Percentiles rank a stretch among this genome's conserved stretches.
phyloP scores from a whole-genome alignment of 2,113 vertebrate species.

The Etia nguti region DNA sequence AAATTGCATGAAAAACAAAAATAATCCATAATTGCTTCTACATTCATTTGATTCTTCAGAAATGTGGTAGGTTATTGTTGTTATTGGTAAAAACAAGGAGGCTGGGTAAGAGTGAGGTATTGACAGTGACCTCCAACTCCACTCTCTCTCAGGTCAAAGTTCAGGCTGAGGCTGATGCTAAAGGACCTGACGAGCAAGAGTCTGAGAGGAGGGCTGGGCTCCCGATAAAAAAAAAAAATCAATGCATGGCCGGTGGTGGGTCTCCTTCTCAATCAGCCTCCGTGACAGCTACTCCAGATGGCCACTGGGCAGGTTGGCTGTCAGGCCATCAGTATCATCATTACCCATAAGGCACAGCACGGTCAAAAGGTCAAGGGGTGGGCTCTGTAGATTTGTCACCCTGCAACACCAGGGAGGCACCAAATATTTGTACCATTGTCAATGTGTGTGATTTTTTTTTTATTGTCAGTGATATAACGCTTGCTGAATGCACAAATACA shows the following conservation, averaged over 20 bases:
- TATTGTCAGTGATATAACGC: slow-evolving; percentile 18
- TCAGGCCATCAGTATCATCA: slow-evolving; percentile 73
- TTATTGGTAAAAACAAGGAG: background rate
- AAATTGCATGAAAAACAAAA: background rate
- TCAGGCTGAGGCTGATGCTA: slow-evolving; percentile 42
- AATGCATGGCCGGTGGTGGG: slow-evolving; percentile 56
- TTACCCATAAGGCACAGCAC: slow-evolving; percentile 63
- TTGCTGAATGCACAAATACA: background rate
- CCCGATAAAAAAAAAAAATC: slow-evolving; percentile 38
- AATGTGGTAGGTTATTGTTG: background rate
- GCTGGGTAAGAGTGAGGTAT: background rate
- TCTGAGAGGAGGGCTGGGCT: background rate
- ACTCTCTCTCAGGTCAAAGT: slow-evolving; percentile 54
- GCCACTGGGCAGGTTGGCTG: slow-evolving; percentile 64
- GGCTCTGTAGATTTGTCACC: slow-evolving; percentile 55
- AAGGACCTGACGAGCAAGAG: background rate
- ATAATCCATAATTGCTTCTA: background rate
- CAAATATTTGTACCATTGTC: slow-evolving; percentile 48
- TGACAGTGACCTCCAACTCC: slow-evolving; percentile 58
- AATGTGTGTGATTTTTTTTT: background rate
- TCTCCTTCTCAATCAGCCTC: slow-evolving; percentile 73
- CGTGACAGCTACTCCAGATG: slow-evolving; percentile 74
- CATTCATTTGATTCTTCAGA: background rate
- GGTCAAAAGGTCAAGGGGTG: slow-evolving; percentile 66
- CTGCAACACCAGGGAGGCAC: slow-evolving; percentile 31